Percentiles rank a stretch among this genome's conserved stretches.
Evolutionary conservation across 2,113 vertebrate genomes (phyloP).

Genomic region (Corydoras maculifer): DNA sequence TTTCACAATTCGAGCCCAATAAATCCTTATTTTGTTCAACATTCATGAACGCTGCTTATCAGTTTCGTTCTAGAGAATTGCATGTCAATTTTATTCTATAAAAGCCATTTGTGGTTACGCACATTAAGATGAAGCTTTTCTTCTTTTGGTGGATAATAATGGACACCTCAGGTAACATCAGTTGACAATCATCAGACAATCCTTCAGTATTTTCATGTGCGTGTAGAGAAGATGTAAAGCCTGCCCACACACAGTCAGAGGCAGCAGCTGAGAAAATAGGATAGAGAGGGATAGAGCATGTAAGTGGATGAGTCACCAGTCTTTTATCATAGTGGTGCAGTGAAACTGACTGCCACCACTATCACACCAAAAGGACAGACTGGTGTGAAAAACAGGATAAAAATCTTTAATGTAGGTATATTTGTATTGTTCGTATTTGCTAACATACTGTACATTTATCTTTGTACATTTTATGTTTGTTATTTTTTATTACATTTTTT

Average conservation of each 20-base stretch:
- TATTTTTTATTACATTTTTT: background rate
- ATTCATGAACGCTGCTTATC: no score
- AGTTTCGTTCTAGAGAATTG: no score
- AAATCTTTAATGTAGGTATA: background rate
- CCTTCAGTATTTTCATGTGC: constrained; percentile 19
- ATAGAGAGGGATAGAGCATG: constrained; percentile 39
- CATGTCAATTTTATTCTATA: no score
- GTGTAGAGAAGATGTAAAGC: constrained; percentile 24
- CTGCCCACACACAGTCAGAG: constrained; percentile 10
- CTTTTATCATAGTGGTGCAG: constrained; percentile 48
- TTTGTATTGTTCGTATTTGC: background rate
- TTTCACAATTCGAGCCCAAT: no score
- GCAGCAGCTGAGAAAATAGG: constrained; percentile 13
- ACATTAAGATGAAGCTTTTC: background rate
- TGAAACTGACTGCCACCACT: constrained; percentile 39
- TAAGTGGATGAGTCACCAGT: constrained; percentile 52
- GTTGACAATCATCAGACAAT: constrained; percentile 13
- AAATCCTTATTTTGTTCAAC: no score
- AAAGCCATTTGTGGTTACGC: no score
- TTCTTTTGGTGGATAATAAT: background rate
- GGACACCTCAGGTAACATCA: no score
- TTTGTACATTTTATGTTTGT: background rate
- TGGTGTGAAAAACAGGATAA: background rate
- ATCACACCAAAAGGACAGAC: constrained; percentile 17
- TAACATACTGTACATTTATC: background rate